Percentiles rank a stretch among this genome's conserved stretches.
phyloP scores from a whole-genome alignment of 2,888 invertebrate species.

The Seira ritae region DNA sequence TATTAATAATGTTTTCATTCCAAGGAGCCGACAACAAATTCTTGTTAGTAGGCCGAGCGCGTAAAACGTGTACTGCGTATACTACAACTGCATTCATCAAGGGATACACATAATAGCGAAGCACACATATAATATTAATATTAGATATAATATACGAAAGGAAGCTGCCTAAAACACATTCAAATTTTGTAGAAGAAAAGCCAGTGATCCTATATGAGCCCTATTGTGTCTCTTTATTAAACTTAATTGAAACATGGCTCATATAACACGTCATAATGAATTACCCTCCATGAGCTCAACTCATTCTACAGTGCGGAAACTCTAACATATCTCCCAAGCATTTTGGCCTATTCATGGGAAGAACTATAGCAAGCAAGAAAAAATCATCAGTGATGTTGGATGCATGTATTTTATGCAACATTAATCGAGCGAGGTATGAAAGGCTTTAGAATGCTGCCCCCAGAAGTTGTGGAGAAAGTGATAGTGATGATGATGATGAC shows the following conservation, averaged over 20 bases:
- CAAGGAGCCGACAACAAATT: neutral
- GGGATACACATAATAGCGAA: too few species aligned
- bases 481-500: too few species aligned
- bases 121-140: neutral
- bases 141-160: neutral
- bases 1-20: neutral
- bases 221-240: conserved; percentile 32
- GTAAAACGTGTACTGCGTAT: conserved; percentile 1
- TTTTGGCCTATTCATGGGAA: neutral
- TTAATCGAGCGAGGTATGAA: too few species aligned
- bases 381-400: neutral
- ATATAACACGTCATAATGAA: conserved; percentile 50
- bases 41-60: neutral
- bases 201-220: neutral
- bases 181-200: neutral
- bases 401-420: neutral
- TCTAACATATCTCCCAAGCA: neutral
- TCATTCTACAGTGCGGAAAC: neutral
- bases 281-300: conserved; percentile 4
- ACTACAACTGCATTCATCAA: neutral
- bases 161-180: neutral
- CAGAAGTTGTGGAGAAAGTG: too few species aligned
- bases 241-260: conserved; percentile 57
- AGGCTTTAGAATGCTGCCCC: too few species aligned
- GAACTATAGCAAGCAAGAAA: neutral